Conservation (phyloP, 2,888 invertebrate genomes). For the Drosophila koepferae region DNA sequence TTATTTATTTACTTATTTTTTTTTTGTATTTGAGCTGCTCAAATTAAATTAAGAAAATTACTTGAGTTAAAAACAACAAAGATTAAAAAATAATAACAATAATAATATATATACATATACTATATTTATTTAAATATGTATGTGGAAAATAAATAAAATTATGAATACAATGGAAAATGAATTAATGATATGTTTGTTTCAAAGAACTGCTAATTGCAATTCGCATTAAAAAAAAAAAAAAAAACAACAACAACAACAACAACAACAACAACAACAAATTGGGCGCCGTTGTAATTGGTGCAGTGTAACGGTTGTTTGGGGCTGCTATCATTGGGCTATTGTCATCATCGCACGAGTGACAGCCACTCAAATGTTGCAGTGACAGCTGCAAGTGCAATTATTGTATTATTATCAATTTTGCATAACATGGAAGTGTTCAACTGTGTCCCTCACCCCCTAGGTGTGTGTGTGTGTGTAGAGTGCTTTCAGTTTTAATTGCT, state of each 20-base stretch:
- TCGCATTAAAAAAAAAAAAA: not conserved
- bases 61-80: not conserved
- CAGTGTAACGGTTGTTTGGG: constrained; percentile 4
- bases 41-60: not conserved
- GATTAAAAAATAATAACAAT: not conserved
- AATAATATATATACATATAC: not conserved
- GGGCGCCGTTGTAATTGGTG: not conserved
- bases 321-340: constrained; percentile 2
- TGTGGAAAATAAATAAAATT: not conserved
- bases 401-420: constrained; percentile 51
- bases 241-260: not conserved
- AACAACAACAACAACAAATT: not conserved
- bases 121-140: too few relatives aligned
- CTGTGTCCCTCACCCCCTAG: not conserved
- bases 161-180: not conserved
- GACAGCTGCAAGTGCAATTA: constrained; percentile 55
- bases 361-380: constrained; percentile 43
- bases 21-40: not conserved
- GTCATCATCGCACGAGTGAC: constrained; percentile 29
- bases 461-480: constrained; percentile 13
- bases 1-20: not conserved
- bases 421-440: constrained; percentile 26
- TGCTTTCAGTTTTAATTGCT: constrained; percentile 65
- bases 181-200: not conserved
- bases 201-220: constrained; percentile 4